Evolutionary conservation across 2,888 invertebrate species (phyloP).

Genomic region (Watsonalla cultraria): DNA sequence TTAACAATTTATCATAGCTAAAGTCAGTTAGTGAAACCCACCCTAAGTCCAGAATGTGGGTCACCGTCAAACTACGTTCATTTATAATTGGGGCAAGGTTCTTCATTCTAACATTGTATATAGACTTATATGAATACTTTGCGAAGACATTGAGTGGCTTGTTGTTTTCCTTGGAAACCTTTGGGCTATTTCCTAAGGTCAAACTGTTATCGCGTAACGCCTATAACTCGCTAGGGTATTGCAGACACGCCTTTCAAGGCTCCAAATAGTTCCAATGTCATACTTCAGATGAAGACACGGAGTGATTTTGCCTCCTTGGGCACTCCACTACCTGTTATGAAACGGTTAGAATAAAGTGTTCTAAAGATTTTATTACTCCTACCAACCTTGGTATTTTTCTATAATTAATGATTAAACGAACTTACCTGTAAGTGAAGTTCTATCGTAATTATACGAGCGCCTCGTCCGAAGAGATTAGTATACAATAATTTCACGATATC

Average conservation of each 20-base stretch:
- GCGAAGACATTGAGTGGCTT: not conserved
- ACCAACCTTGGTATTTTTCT: no score
- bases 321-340: no score
- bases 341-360: no score
- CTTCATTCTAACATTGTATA: not conserved
- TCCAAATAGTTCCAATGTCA: not conserved
- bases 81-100: constrained; percentile 13
- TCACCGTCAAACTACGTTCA: constrained; percentile 8
- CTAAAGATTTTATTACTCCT: no score
- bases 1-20: no score
- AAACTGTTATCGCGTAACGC: not conserved
- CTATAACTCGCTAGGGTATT: not conserved
- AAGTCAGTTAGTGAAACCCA: no score
- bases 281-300: not conserved
- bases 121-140: not conserved
- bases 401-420: no score
- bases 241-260: not conserved
- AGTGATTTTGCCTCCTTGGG: not conserved
- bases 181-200: not conserved
- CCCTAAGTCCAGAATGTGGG: constrained; percentile 10
- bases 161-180: not conserved
- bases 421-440: no score
- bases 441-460: no score
- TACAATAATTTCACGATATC: no score
- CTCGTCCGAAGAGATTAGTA: no score